These are phyloP conservation scores for Procambarus clarkii DNA, from an alignment of 1,140 invertebrate genomes.

Conservation along the genomic window DNA sequence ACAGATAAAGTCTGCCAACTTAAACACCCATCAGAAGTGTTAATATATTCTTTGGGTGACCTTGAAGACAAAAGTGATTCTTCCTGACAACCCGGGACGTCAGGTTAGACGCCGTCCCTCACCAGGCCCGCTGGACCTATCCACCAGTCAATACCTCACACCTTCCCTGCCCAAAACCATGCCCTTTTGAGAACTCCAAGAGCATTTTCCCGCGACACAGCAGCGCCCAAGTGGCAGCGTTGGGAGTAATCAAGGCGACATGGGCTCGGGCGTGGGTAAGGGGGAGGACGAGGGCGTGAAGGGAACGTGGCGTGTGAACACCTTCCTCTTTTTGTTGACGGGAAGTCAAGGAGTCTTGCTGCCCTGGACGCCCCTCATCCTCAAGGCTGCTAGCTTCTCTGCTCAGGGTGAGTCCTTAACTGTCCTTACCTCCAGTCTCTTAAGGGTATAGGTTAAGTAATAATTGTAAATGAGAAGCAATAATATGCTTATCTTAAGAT, in stretches of 20 bases:
- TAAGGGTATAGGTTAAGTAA: too few relatives aligned
- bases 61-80: too few relatives aligned
- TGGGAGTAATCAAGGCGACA: not conserved
- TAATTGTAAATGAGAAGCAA: too few relatives aligned
- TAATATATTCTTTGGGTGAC: too few relatives aligned
- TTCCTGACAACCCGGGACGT: too few relatives aligned
- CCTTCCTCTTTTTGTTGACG: slow-evolving; percentile 54
- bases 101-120: too few relatives aligned
- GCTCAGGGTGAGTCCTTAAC: slow-evolving; percentile 21
- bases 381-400: slow-evolving; percentile 18
- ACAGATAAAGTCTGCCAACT: too few relatives aligned
- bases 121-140: not conserved
- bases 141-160: not conserved
- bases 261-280: slow-evolving; percentile 32
- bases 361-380: slow-evolving; percentile 42
- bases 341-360: slow-evolving; percentile 44
- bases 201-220: too few relatives aligned
- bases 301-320: slow-evolving; percentile 42
- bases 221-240: not conserved
- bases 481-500: too few relatives aligned
- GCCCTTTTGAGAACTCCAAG: not conserved
- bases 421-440: not conserved
- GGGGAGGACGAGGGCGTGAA: slow-evolving; percentile 30
- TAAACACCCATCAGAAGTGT: too few relatives aligned
- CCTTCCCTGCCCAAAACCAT: not conserved